phyloP scores from a whole-genome alignment of 1,140 invertebrate genomes.

The Bacillus rossius region DNA sequence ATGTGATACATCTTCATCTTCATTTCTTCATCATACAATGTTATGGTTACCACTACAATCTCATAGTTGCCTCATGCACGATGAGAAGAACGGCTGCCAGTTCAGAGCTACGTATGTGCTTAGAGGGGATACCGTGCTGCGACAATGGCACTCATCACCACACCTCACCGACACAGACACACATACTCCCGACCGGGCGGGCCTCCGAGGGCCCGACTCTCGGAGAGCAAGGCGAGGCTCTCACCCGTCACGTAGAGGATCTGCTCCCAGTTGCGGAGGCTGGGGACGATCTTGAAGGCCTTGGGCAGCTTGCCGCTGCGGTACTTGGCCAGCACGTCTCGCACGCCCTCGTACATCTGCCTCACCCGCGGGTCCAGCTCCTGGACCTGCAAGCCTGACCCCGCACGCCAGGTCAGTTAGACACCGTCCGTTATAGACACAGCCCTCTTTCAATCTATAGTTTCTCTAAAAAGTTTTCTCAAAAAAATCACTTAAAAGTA shows the following conservation, averaged over 20 bases:
- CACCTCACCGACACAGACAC: too few relatives aligned
- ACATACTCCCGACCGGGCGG: too few relatives aligned
- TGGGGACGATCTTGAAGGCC: conserved; percentile 95
- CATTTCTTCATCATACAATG: too few relatives aligned
- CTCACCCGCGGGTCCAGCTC: conserved; percentile 67
- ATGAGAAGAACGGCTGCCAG: too few relatives aligned
- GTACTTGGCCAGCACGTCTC: conserved; percentile 81
- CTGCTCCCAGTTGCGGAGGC: conserved; percentile 94
- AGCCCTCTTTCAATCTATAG: background rate
- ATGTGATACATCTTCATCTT: too few relatives aligned
- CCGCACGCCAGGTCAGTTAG: conserved; percentile 20
- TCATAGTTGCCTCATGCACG: too few relatives aligned
- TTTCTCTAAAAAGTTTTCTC: background rate
- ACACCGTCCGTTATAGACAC: background rate
- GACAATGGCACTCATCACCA: too few relatives aligned
- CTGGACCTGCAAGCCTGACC: conserved; percentile 58
- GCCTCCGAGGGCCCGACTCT: too few relatives aligned
- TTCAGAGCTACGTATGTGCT: too few relatives aligned
- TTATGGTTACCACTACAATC: too few relatives aligned
- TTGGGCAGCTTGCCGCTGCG: conserved; percentile 95
- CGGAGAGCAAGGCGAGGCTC: too few relatives aligned
- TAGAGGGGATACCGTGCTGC: too few relatives aligned
- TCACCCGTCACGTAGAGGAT: conserved; percentile 75
- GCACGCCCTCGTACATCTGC: conserved; percentile 84
- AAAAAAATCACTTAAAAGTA: background rate